Evolutionary conservation across 2,113 vertebrate genomes (phyloP).

Genomic region (Periophthalmus modestus): DNA sequence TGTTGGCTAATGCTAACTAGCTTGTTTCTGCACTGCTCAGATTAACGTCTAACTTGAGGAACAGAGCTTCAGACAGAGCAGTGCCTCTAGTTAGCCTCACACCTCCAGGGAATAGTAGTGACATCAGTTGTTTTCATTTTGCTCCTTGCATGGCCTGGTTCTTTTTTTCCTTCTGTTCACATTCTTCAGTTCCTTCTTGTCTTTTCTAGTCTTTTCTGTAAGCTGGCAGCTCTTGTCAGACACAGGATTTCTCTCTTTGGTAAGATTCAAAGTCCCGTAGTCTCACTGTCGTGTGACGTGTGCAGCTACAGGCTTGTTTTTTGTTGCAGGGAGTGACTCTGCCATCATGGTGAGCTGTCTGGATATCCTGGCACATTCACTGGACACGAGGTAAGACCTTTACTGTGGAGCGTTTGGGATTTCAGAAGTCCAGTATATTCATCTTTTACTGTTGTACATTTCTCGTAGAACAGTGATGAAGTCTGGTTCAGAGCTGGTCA

Average conservation of each 20-base stretch:
- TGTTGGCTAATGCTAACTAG: too few relatives aligned
- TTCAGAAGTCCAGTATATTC: neutral
- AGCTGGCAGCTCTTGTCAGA: constrained; percentile 97
- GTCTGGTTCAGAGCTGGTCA: constrained; percentile 93
- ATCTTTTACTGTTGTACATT: neutral
- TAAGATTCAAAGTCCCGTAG: constrained; percentile 74
- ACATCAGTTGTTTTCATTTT: neutral
- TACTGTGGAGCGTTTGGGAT: neutral
- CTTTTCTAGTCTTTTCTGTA: constrained; percentile 91
- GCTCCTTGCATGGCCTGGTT: neutral
- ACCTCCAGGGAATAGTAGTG: too few relatives aligned
- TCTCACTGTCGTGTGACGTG: constrained; percentile 9
- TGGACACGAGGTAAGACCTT: constrained; percentile 86
- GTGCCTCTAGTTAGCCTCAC: too few relatives aligned
- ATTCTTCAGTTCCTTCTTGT: constrained; percentile 53
- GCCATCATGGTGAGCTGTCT: constrained; percentile 96
- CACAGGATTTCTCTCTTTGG: constrained; percentile 99
- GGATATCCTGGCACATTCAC: constrained; percentile 90
- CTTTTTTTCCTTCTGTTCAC: neutral
- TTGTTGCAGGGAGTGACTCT: constrained; percentile 87
- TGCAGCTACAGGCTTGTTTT: constrained; percentile 24
- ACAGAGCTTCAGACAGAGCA: too few relatives aligned
- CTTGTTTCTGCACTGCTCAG: too few relatives aligned
- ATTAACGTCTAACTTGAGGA: too few relatives aligned
- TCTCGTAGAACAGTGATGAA: constrained; percentile 92